Base-by-base conservation (phyloP, 2,113 vertebrate genomes). In the Delphinapterus leucas region DNA sequence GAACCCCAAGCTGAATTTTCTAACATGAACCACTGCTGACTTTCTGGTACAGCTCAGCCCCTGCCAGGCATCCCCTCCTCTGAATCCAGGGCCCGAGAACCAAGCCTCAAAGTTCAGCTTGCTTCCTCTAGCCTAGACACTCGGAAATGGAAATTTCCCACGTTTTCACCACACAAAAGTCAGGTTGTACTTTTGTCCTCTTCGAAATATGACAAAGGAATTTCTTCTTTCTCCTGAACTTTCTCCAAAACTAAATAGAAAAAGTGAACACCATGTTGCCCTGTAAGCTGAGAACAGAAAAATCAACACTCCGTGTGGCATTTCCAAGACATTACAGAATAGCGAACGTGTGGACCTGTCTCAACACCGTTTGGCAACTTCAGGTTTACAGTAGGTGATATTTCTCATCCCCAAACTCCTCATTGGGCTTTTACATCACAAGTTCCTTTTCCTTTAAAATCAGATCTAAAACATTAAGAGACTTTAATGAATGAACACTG, bases 151-250 rank as follows among this genome's bases (percentile, higher is more conserved):
- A 90, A 63, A 91, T 49, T 65, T 53, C 79, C 77, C 55, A 61
- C 49, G 41, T 79, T 55, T 65, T 71, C 73, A 74, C 31, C 82
- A 55, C 53, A 81, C 65, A 94, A 67, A 97, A 96, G 49, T 49
- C 47, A 95, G 90, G 74, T 70, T 92, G 61, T 85, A 65, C 90
- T 96, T 89, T n/a, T 89, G 33, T 93, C 18, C 55, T 55, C 80
- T 95, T 93, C 74, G 88, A 97, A 95, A 77, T 58, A 97, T 21
- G 90, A 70, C 70, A 76, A 87, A 95, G 73, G 85, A 92, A 93
- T 87, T 96, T 92, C 90, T 83, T n/a, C n/a, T 73, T 33, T 23
- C 53, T 63, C 49, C 13, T 28, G 71, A 93, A 97, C 65, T 68
- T 81, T 95, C 70, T 82, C 88, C 68, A 90, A 88, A 96, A 85